Evolutionary conservation across 2,888 invertebrate species (phyloP).

Genomic region (Punctoribates punctum): DNA sequence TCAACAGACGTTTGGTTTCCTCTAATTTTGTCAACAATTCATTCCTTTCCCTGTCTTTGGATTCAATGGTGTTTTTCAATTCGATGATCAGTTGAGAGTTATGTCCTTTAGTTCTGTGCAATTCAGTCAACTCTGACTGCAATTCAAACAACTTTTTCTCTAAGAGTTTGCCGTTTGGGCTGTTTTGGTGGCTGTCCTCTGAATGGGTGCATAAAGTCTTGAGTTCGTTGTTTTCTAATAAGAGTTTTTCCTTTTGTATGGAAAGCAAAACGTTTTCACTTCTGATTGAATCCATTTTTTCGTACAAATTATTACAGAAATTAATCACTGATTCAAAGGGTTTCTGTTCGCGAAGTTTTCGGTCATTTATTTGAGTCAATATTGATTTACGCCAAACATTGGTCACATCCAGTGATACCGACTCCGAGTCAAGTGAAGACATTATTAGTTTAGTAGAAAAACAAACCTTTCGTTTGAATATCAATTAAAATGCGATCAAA

Average conservation of each 20-base stretch:
- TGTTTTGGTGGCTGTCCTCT: constrained; percentile 1
- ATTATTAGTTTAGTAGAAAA: background rate
- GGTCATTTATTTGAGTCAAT: constrained; percentile 40
- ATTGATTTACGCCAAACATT: constrained; percentile 40
- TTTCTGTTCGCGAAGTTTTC: constrained; percentile 37
- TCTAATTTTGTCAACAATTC: constrained; percentile 62
- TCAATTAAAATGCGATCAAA: background rate
- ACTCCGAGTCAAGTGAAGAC: background rate
- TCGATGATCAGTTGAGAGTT: constrained; percentile 87
- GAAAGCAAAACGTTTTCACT: constrained; percentile 79
- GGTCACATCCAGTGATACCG: background rate
- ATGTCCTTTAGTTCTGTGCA: constrained; percentile 83
- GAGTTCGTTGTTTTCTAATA: constrained; percentile 53
- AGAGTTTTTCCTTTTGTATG: constrained; percentile 76
- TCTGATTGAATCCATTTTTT: constrained; percentile 72
- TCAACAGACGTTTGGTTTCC: constrained; percentile 31
- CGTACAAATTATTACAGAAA: constrained; percentile 52
- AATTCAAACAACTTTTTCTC: constrained; percentile 80
- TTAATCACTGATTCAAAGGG: constrained; percentile 44
- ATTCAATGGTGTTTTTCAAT: constrained; percentile 76
- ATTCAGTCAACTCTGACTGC: constrained; percentile 86
- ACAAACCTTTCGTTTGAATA: background rate
- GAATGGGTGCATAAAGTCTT: constrained; percentile 51
- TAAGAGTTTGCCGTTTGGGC: constrained; percentile 55
- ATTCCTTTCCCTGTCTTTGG: constrained; percentile 74